Evolutionary conservation across 2,113 vertebrate species (phyloP).

Genomic region (Athene noctua): DNA sequence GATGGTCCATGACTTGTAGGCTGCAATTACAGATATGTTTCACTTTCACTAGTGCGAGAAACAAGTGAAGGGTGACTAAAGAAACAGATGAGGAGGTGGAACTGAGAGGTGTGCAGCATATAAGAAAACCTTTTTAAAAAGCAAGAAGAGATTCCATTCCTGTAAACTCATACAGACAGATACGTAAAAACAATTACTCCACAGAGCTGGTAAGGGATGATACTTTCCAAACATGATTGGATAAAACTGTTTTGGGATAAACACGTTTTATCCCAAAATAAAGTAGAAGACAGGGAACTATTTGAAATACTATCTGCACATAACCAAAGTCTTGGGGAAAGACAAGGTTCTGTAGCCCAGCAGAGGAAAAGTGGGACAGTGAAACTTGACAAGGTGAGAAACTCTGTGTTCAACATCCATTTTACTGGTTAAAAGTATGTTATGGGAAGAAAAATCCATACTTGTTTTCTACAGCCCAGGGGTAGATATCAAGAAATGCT

Average conservation of each 20-base stretch:
- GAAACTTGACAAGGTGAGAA: background rate
- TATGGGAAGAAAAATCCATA: background rate
- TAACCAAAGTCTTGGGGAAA: background rate
- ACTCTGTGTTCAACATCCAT: background rate
- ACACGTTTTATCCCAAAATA: background rate
- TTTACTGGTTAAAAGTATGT: background rate
- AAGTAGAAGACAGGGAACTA: background rate
- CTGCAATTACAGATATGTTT: constrained; percentile 22
- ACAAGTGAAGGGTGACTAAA: background rate
- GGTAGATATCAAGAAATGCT: background rate
- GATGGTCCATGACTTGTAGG: constrained; percentile 5
- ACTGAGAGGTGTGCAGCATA: background rate
- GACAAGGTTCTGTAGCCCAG: background rate
- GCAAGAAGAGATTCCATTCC: background rate
- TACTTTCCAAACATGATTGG: background rate
- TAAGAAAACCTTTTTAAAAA: background rate
- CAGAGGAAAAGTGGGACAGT: background rate
- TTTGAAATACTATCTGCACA: background rate
- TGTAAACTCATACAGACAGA: background rate
- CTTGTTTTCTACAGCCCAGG: background rate
- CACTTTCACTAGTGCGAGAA: background rate
- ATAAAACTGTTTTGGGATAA: background rate
- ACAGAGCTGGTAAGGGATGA: background rate
- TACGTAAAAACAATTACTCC: background rate
- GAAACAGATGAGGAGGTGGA: background rate